Conservation (phyloP, 2,113 vertebrate species). For the Microcebus murinus region DNA sequence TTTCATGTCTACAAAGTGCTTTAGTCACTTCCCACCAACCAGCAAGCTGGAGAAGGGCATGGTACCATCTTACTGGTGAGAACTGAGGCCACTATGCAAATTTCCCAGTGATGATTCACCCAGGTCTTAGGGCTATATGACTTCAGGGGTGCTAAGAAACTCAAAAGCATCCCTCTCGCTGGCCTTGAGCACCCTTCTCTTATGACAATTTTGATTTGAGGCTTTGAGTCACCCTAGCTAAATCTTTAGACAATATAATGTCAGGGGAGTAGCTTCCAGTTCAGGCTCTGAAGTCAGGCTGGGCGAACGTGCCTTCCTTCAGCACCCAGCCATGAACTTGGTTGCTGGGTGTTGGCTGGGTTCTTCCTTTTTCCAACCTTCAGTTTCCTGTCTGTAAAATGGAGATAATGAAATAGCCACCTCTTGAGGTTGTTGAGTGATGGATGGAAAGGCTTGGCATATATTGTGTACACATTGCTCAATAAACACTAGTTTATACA, state of each 20-base stretch:
- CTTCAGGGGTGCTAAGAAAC: background rate
- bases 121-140: background rate
- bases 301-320: background rate
- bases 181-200: background rate
- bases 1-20: background rate
- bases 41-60: background rate
- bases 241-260: background rate
- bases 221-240: background rate
- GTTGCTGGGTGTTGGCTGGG: background rate
- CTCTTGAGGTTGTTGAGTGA: background rate
- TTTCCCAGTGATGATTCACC: background rate
- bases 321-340: background rate
- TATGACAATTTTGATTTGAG: background rate
- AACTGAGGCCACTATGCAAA: background rate
- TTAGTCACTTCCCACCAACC: background rate
- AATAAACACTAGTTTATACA: background rate
- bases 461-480: background rate
- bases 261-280: fast-evolving
- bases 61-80: background rate
- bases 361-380: background rate
- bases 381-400: background rate
- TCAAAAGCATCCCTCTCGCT: background rate
- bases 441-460: background rate
- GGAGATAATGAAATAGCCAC: background rate
- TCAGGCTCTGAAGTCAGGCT: background rate